Base-by-base conservation (phyloP, 2,797 vertebrate species). In the Myotis vivesi region DNA sequence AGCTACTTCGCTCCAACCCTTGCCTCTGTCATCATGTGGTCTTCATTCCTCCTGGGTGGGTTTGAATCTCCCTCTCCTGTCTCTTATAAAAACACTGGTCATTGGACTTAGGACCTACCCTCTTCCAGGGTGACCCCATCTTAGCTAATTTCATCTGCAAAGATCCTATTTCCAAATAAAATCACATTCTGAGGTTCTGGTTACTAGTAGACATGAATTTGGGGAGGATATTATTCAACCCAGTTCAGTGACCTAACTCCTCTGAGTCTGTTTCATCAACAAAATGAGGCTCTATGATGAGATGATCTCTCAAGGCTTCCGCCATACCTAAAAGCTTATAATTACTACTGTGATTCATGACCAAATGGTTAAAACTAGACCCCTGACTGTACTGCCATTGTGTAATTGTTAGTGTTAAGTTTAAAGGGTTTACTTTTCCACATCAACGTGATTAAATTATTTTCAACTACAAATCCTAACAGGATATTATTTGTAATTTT, bases 371-470 rank as follows among this genome's bases (percentile, higher is more conserved):
- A 55, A 80, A 36, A 80, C 62, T 89, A 62, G 41, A 33, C 80
- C 51, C 71, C 49, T 28, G n/a, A 71, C 25, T 64, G 17, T 38
- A 76, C 68, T 59, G 44, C n/a, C 17, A 72, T 12, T 53, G 9
- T 73, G 17, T 80, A 16, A 84, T 85, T 59, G 83, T 94, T 69
- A 79, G 77, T 41, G 36, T 62, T 69, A 62, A 57, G 28, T 90
- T 64, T 69, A 88, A 91, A 69, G 30, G n/a, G 13, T 55, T 77
- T 66, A 81, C 64, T 95, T 96, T 90, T 33, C 64, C 71, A 90
- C 25, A 77, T 79, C 66, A 16, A 16, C 87, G 23, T 87, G 66
- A 71, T 77, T 64, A 77, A 51, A 30, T 91, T 59, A 72, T 84
- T 75, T 64, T 62, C 64, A 91, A 16, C 4, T 75, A 53, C 44